These are phyloP conservation scores for Proctacanthus coquilletti DNA, from an alignment of 1,140 invertebrate species.

Conservation along the genomic window DNA sequence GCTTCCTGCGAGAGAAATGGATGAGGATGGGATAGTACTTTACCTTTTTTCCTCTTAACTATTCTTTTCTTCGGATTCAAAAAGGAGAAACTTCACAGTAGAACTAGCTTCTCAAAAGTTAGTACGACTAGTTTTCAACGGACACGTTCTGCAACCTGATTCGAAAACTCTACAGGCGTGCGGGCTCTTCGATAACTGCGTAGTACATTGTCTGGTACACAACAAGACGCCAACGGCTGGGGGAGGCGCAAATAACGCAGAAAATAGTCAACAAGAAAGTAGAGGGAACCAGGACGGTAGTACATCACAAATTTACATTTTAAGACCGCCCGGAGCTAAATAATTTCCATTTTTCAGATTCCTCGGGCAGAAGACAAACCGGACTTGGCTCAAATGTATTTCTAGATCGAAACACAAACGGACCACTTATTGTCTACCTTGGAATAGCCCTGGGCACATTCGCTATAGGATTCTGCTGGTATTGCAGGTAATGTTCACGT, in stretches of 20 bases:
- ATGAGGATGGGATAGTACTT: not conserved
- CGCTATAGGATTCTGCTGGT: conserved; percentile 3
- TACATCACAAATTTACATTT: not conserved
- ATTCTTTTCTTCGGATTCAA: conserved; percentile 25
- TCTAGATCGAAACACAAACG: not conserved
- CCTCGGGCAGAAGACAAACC: not conserved
- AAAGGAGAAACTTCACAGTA: conserved; percentile 66
- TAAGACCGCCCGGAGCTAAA: not conserved
- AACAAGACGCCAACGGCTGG: conserved; percentile 28
- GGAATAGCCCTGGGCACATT: not conserved
- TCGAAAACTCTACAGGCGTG: conserved; percentile 55
- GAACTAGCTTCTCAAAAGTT: conserved; percentile 61
- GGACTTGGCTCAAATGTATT: not conserved
- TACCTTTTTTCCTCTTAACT: not conserved
- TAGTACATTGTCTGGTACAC: conserved; percentile 74
- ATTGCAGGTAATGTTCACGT: conserved; percentile 1
- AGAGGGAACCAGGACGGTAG: not conserved
- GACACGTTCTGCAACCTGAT: conserved; percentile 64
- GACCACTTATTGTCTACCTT: not conserved
- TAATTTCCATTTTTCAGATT: not conserved
- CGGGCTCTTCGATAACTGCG: conserved; percentile 71
- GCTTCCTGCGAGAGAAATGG: no score
- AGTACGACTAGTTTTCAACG: conserved; percentile 76
- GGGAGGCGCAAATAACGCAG: not conserved
- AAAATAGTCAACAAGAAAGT: not conserved